Evolutionary conservation across 2,888 invertebrate genomes (phyloP), one percentile per base, ranked within the genome.

Genomic region (Melieria crassipennis): DNA sequence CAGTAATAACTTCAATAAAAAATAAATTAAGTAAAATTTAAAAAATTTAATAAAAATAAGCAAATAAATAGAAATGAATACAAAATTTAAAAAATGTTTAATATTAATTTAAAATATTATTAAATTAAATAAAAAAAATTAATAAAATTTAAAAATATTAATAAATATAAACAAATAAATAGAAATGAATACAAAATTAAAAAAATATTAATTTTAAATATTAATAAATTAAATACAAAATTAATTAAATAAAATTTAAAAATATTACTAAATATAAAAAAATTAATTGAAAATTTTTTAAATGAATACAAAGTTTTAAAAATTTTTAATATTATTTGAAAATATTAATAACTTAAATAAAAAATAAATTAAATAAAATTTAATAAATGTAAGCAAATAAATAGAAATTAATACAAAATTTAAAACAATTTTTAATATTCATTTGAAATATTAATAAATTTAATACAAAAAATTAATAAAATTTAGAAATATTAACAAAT

Each of bases 1-100:
- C 11, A 42, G 3, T 13, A 6, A 30, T 2, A 47, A 65, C 5
- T 7, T 16, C 46, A n/a, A 47, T 11, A 13, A 13, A 47, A 47
- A 66, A n/a, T 47, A 58, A 66, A 66, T 46, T n/a, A 46, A 57
- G 58, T 66, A 57, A 66, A 66, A 58, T 6, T 13, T 1, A 11
- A 55, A n/a, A 13, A 55, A 1, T 7, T 55, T 9, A 55, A 55
- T 13, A 13, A 11, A 11, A 46, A 65, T 56, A 13, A 45, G 57
- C 43, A 45, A 65, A 55, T 13, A 11, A 7, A 55, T 5, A 55
- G 11, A 6, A 55, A 55, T 1, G 16, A 55, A 55, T 13, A 16
- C 55, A 42, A 13, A 55, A 4, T n/a, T n/a, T n/a, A 13, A 55
- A 11, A 52, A 65, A 52, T 16, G 5, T 30, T 13, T 50, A 48